A percentile compares a stretch with the other conserved stretches of the same genome.
phyloP scores from a whole-genome alignment of 2,797 vertebrate genomes.

The Hylomyscus alleni region DNA sequence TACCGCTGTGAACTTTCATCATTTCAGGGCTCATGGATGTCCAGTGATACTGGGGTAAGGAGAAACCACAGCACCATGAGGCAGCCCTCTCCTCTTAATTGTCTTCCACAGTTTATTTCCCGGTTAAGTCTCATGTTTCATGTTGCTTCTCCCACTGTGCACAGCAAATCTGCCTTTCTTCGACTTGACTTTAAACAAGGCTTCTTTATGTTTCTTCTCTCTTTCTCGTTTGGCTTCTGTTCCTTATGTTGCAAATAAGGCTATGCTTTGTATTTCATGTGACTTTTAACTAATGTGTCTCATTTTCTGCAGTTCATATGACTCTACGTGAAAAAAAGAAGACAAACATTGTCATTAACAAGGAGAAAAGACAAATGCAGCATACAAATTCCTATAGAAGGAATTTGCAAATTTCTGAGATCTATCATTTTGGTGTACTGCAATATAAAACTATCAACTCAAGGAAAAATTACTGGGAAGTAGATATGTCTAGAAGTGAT shows the following conservation, averaged over 20 bases:
- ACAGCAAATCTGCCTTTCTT: not conserved
- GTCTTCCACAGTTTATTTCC: slow-evolving; percentile 28
- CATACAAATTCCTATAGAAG: accelerated
- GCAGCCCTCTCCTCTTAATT: not conserved
- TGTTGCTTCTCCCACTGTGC: not conserved
- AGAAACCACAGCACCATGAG: not conserved
- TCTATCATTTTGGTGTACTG: not conserved
- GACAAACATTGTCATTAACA: slow-evolving; percentile 31
- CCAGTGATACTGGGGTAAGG: slow-evolving; percentile 11
- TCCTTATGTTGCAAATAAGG: not conserved
- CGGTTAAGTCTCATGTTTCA: not conserved
- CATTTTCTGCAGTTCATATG: not conserved
- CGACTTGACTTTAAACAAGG: not conserved
- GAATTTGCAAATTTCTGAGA: accelerated
- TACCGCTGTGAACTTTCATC: not conserved
- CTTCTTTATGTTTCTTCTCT: not conserved
- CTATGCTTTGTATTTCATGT: not conserved
- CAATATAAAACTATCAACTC: not conserved
- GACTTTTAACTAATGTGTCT: not conserved
- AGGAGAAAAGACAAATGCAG: slow-evolving; percentile 20
- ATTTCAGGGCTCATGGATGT: slow-evolving; percentile 50
- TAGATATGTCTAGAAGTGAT: not conserved
- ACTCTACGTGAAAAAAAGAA: accelerated
- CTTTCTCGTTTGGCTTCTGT: not conserved
- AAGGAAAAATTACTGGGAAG: slow-evolving; percentile 58